Conservation (phyloP, 2,888 invertebrate genomes). For the Rhagium mordax region DNA sequence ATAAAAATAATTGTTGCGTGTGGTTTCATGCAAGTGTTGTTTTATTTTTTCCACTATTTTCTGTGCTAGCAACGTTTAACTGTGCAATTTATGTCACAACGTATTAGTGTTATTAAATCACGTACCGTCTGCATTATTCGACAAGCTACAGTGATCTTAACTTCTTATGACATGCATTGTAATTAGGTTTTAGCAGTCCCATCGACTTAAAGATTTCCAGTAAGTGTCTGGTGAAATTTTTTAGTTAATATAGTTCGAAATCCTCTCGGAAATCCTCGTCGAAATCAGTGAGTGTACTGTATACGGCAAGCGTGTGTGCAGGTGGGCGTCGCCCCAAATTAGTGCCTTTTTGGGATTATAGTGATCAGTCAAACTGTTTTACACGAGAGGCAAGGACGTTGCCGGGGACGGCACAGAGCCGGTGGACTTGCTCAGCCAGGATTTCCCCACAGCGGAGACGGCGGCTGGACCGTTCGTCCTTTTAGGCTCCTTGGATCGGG, state of each 20-base stretch:
- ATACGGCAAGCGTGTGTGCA: not conserved
- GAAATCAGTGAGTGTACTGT: not conserved
- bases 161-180: conserved; percentile 1
- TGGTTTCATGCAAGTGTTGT: conserved; percentile 39
- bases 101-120: conserved; percentile 19
- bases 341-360: conserved; percentile 9
- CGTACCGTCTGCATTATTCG: conserved; percentile 8
- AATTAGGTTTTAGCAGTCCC: conserved; percentile 4
- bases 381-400: conserved; percentile 62
- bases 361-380: conserved; percentile 61
- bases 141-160: conserved; percentile 1
- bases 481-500: conserved; percentile 61
- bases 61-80: conserved; percentile 9
- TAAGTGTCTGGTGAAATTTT: not conserved
- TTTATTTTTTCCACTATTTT: conserved; percentile 7
- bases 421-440: conserved; percentile 63
- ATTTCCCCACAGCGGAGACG: conserved; percentile 59
- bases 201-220: not conserved
- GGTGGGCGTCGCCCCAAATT: not conserved
- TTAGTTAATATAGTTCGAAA: too few relatives aligned
- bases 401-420: conserved; percentile 60
- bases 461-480: conserved; percentile 56
- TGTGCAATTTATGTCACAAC: conserved; percentile 32
- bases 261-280: too few relatives aligned
- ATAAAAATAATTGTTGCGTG: conserved; percentile 43